Base-by-base conservation (phyloP, 2,888 invertebrate genomes). In the Rosalia funebris region DNA sequence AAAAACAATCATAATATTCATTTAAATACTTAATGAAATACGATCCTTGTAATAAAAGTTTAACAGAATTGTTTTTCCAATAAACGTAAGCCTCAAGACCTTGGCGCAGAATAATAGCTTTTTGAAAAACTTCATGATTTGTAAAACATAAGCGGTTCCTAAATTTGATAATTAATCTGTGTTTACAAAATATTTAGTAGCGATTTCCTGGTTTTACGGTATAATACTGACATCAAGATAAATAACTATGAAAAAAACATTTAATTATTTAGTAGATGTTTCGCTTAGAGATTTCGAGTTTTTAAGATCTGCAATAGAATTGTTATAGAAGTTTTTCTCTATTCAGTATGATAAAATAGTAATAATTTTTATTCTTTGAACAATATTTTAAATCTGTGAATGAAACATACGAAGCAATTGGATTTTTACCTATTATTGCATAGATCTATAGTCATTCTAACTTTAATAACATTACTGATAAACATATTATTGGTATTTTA, bases 201-300 rank as follows among this genome's bases (percentile, higher is more conserved):
- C 34, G 5, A 25, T 11, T 34, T 34, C 34, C 34, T 34, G 34
- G 34, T 34, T 7, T 34, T 5, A 9, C 25, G 9, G 2, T 34
- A 7, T 34, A 34, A 34, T 7, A 34, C 3, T 25, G 25, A 3
- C 25, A 25, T 25, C 5, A n/a, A 34, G 2, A 34, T 34, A n/a
- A 3, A 34, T n/a, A 34, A 34, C 4, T 25, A 5, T 25, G 4
- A 3, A 25, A 25, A 25, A 25, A 25, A 25, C 3, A 34, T 2
- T 34, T 34, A 34, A 34, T 34, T 34, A 34, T 34, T 34, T n/a
- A 11, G 7, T n/a, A n/a, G 34, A 34, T 34, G 34, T 34, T 34
- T 34, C 34, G 11, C 7, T 34, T 11, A 34, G 11, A 34, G n/a
- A 2, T 7, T 11, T 34, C 7, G 3, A 34, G 34, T 34, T 34